Evolutionary conservation across 2,113 vertebrate species (phyloP).

Genomic region (Taurulus bubalis): DNA sequence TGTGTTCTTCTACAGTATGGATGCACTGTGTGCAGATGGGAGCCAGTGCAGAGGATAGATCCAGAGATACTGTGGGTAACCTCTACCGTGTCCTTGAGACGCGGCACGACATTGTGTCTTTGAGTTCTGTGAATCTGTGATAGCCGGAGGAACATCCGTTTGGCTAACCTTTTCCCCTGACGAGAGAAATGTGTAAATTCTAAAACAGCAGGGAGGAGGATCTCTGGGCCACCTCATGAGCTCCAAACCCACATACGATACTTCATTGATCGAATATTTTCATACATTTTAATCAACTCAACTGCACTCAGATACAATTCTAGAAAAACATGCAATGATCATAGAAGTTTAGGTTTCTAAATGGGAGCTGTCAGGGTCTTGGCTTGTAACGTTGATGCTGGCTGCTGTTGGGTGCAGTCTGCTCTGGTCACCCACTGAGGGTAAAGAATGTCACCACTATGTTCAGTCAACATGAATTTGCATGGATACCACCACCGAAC

Average conservation of each 20-base stretch:
- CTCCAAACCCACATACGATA: not conserved
- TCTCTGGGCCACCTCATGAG: not conserved
- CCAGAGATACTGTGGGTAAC: constrained; percentile 38
- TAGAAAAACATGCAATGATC: constrained; percentile 18
- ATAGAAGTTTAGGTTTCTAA: constrained; percentile 32
- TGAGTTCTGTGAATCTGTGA: constrained; percentile 42
- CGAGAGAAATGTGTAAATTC: not conserved
- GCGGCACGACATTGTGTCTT: constrained; percentile 27
- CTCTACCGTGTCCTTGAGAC: constrained; percentile 57
- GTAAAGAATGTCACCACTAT: constrained; percentile 44
- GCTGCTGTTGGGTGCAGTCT: constrained; percentile 40
- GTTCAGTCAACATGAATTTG: constrained; percentile 50
- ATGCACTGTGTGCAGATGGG: constrained; percentile 36
- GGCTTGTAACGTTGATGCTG: constrained; percentile 20
- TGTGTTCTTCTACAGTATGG: constrained; percentile 2
- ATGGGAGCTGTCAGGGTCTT: constrained; percentile 36
- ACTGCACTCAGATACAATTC: not conserved
- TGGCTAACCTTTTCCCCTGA: constrained; percentile 19
- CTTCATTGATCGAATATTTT: constrained; percentile 12
- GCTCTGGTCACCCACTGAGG: constrained; percentile 18
- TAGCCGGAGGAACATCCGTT: constrained; percentile 14
- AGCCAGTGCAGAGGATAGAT: constrained; percentile 24
- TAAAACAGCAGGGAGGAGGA: not conserved
- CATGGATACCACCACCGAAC: constrained; percentile 51
- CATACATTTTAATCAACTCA: not conserved